Conservation (phyloP, 2,113 vertebrate species). For the Gorsachius goisagi region DNA sequence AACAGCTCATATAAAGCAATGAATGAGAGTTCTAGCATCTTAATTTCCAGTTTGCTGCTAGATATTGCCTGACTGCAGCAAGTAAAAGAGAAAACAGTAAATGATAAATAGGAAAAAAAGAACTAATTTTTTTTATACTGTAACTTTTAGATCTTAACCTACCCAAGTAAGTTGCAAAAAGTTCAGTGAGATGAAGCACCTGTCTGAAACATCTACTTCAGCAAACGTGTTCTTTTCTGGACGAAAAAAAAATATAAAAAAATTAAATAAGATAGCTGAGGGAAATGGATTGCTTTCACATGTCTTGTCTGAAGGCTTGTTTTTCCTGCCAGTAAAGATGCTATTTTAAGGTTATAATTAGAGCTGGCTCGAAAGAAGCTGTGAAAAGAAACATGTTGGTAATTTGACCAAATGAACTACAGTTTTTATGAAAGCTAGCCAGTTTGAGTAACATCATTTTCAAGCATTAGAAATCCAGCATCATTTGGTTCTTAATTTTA, state of each 20-base stretch:
- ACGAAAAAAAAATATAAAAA: background rate
- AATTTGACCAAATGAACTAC: constrained; percentile 46
- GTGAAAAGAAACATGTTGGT: constrained; percentile 48
- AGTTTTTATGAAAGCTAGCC: constrained; percentile 28
- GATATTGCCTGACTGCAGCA: background rate
- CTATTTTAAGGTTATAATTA: constrained; percentile 57
- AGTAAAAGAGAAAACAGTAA: background rate
- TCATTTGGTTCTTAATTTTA: background rate
- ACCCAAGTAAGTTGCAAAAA: background rate
- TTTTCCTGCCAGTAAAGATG: constrained; percentile 15
- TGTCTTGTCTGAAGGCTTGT: background rate
- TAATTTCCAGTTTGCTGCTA: background rate
- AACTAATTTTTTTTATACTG: background rate
- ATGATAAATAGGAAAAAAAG: background rate
- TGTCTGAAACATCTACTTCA: background rate
- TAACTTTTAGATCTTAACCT: background rate
- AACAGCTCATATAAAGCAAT: background rate
- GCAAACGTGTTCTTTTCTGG: background rate
- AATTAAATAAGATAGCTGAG: background rate
- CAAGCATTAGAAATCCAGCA: background rate
- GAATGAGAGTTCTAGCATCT: background rate
- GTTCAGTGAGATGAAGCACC: background rate
- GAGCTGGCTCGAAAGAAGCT: constrained; percentile 41
- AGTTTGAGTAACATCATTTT: background rate
- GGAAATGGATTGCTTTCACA: constrained; percentile 32